A percentile compares a stretch with the other conserved stretches of the same genome.
Evolutionary conservation across 2,888 invertebrate genomes (phyloP).

Genomic region (Heliconius erato): DNA sequence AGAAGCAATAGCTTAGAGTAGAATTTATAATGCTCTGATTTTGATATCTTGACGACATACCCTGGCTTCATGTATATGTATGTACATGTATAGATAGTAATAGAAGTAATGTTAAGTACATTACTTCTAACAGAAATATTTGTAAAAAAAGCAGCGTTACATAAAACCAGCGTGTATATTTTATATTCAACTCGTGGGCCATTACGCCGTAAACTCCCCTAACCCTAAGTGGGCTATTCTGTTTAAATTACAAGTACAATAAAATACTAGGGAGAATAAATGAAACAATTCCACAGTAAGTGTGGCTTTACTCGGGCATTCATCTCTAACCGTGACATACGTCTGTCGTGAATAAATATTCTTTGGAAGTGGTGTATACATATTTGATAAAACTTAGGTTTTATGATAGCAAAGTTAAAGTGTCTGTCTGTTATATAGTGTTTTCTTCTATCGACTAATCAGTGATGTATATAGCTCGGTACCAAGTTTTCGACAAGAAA

Average conservation of each 20-base stretch:
- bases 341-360: not conserved
- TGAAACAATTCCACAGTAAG: constrained; percentile 52
- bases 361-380: not conserved
- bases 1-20: not conserved
- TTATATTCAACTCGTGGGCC: constrained; percentile 43
- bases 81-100: too few species aligned
- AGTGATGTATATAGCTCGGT: too few species aligned
- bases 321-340: constrained; percentile 35
- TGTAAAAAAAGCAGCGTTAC: not conserved
- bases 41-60: too few species aligned
- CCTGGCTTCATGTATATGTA: too few species aligned
- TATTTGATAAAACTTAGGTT: not conserved
- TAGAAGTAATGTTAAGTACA: too few species aligned
- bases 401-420: not conserved
- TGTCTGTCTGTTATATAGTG: too few species aligned
- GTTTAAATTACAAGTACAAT: constrained; percentile 57
- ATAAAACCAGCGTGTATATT: constrained; percentile 25
- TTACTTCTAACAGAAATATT: too few species aligned
- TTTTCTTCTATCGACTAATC: too few species aligned
- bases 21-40: too few species aligned
- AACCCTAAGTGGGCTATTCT: constrained; percentile 49
- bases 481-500: too few species aligned
- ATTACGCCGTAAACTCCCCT: constrained; percentile 40
- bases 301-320: constrained; percentile 49
- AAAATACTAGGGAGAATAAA: constrained; percentile 53